A percentile compares a stretch with the other conserved stretches of the same genome.
Evolutionary conservation across 2,113 vertebrate genomes (phyloP).

Genomic region (Heptranchias perlo): DNA sequence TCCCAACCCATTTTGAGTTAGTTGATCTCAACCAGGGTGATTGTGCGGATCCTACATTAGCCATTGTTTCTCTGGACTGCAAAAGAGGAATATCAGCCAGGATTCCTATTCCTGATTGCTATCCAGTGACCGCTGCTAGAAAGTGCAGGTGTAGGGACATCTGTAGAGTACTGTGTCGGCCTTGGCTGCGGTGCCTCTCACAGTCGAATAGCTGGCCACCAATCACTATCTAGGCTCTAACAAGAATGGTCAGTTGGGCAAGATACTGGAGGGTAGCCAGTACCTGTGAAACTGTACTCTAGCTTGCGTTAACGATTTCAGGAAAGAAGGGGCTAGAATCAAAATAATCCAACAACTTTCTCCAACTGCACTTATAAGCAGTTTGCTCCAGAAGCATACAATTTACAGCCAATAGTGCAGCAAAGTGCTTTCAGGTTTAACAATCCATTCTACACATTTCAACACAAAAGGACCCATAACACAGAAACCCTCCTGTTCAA

Average conservation of each 20-base stretch:
- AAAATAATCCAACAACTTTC: neutral
- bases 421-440: neutral
- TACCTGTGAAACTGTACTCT: neutral
- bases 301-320: neutral
- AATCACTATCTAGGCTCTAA: neutral
- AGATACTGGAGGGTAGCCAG: neutral
- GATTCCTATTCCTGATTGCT: too few species aligned
- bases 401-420: neutral
- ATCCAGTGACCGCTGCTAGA: neutral
- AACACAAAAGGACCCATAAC: neutral
- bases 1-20: neutral
- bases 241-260: neutral
- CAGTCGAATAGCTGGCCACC: neutral
- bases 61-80: neutral
- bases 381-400: neutral
- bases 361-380: neutral
- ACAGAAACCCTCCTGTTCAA: neutral
- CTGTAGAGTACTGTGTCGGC: too few species aligned
- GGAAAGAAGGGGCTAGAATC: neutral
- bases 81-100: too few species aligned
- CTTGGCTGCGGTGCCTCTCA: neutral
- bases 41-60: neutral
- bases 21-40: neutral
- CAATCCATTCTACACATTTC: neutral
- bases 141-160: neutral